phyloP scores from a whole-genome alignment of 2,888 invertebrate genomes.

The Linnaemya tessellans region DNA sequence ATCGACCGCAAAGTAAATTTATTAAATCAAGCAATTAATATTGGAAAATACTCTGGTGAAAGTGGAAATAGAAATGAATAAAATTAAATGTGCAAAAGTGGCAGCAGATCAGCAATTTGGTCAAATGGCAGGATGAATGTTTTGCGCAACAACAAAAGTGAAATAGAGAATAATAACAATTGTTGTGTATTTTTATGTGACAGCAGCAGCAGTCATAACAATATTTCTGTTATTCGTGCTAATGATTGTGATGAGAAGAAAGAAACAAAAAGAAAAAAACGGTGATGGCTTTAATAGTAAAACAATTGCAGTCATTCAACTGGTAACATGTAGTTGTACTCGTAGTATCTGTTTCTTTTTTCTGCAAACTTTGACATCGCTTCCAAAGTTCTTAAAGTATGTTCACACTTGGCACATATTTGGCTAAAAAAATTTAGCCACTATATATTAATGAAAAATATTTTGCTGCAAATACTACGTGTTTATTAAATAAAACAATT shows the following conservation, averaged over 20 bases:
- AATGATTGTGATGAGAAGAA: neutral
- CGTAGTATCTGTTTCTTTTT: neutral
- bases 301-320: slow-evolving; percentile 46
- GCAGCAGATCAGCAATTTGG: slow-evolving; percentile 11
- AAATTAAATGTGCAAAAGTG: slow-evolving; percentile 3
- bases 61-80: neutral
- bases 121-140: slow-evolving; percentile 38
- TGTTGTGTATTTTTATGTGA: slow-evolving; percentile 25
- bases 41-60: neutral
- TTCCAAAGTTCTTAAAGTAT: too few species aligned
- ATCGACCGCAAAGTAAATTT: slow-evolving; percentile 11
- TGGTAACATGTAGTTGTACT: slow-evolving; percentile 19
- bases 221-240: slow-evolving; percentile 18
- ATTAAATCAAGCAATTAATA: slow-evolving; percentile 18
- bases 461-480: too few species aligned
- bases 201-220: slow-evolving; percentile 43
- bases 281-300: slow-evolving; percentile 9
- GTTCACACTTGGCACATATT: too few species aligned
- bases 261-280: neutral
- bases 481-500: too few species aligned
- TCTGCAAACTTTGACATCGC: neutral
- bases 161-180: slow-evolving; percentile 16
- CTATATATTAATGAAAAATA: too few species aligned
- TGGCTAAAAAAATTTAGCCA: too few species aligned
- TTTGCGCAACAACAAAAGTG: neutral